Evolutionary conservation across 2,888 invertebrate genomes (phyloP).

Genomic region (Andrena camellia): DNA sequence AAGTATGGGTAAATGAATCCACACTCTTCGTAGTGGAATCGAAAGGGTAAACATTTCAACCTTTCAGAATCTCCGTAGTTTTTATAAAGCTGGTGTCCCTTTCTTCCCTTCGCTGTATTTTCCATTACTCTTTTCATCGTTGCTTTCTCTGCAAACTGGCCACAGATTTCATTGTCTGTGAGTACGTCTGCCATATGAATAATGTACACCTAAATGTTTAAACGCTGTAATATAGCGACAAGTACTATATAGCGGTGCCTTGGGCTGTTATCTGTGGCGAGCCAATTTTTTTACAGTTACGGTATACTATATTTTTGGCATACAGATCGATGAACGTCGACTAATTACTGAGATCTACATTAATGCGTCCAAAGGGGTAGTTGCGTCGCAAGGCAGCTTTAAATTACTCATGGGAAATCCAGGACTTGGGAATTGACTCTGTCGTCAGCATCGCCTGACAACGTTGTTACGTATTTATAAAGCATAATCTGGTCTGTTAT

Average conservation of each 20-base stretch:
- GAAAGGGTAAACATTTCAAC: constrained; percentile 58
- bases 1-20: constrained; percentile 38
- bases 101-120: constrained; percentile 23
- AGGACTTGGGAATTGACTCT: constrained; percentile 9
- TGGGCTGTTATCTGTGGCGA: background rate
- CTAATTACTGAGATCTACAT: background rate
- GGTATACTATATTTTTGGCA: background rate
- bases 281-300: constrained; percentile 3
- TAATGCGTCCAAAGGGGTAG: background rate
- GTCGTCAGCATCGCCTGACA: constrained; percentile 17
- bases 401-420: constrained; percentile 45
- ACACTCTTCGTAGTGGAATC: constrained; percentile 35
- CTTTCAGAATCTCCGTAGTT: constrained; percentile 18
- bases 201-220: constrained; percentile 16
- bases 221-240: constrained; percentile 4
- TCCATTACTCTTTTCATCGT: constrained; percentile 14
- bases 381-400: background rate
- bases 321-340: background rate
- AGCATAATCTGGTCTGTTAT: constrained; percentile 30
- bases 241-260: background rate
- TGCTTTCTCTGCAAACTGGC: constrained; percentile 30
- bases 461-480: constrained; percentile 43
- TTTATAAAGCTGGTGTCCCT: constrained; percentile 19
- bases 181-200: constrained; percentile 21
- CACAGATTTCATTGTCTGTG: constrained; percentile 22